Evolutionary conservation across 2,888 invertebrate species (phyloP).

Genomic region (Chrysolina americana): DNA sequence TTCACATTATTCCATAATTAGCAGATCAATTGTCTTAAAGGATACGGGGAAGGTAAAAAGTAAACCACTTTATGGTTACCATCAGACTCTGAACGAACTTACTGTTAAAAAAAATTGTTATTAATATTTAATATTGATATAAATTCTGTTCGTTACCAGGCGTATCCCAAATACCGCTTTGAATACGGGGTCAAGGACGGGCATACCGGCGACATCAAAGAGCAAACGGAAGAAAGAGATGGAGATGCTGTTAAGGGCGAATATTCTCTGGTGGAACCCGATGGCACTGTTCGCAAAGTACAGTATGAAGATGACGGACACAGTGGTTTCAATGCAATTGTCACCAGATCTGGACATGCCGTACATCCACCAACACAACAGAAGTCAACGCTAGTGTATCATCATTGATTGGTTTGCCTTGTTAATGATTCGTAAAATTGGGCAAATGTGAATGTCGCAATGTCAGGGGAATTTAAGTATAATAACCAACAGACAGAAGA

Average conservation of each 20-base stretch:
- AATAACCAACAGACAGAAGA: no score
- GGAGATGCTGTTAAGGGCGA: constrained; percentile 83
- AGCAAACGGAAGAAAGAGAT: constrained; percentile 79
- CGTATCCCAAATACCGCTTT: constrained; percentile 80
- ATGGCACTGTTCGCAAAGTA: constrained; percentile 77
- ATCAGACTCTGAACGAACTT: no score
- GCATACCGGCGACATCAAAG: constrained; percentile 81
- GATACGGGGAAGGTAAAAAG: no score
- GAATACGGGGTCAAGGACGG: constrained; percentile 81
- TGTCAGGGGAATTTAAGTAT: no score
- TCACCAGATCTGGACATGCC: constrained; percentile 74
- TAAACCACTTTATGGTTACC: no score
- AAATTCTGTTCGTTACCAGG: constrained; percentile 63
- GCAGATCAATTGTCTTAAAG: no score
- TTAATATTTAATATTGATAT: no score
- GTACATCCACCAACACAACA: constrained; percentile 68
- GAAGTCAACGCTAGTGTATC: constrained; percentile 36
- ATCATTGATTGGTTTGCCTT: constrained; percentile 11
- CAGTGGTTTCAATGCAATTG: constrained; percentile 75
- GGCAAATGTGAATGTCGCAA: no score
- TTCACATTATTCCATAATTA: no score
- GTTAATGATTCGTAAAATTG: no score
- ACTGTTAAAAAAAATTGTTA: no score
- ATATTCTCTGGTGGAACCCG: constrained; percentile 78
- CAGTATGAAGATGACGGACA: constrained; percentile 76